Evolutionary conservation across 2,113 vertebrate genomes (phyloP), one percentile per base, ranked within the genome.

Genomic region (Arothron firmamentum): DNA sequence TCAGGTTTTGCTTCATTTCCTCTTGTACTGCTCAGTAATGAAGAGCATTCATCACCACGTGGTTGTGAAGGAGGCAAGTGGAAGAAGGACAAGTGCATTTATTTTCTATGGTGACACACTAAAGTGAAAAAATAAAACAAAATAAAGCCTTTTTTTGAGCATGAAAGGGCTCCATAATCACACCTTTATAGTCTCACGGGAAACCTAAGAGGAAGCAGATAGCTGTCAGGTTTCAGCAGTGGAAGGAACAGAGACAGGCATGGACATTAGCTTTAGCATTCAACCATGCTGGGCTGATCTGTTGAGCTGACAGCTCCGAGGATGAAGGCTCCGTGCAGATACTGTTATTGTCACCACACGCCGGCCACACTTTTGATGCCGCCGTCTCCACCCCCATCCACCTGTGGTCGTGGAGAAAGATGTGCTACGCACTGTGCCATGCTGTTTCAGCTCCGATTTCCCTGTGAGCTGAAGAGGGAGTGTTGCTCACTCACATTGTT

Each of bases 401-500:
- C 51, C 59, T 50, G 55, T 48, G 72, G 65, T 75, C 62, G 63
- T 0, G 15, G 43, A 61, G 70, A 61, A 68, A 38, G 74, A 72
- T 58, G 82, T 63, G 67, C 79, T 65, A 45, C 47, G 61, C n/a
- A n/a, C 66, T 63, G 67, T 72, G 74, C 61, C 56, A 72, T 47
- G 62, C 72, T 72, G 74, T 75, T 81, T 70, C 62, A 67, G 70
- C 52, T 50, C 55, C 51, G 64, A 82, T 82, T 70, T 77, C 62
- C 70, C 70, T 46, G 58, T 20, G 38, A 83, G 73, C 75, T 65
- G 77, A 78, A 76, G 52, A 67, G 59, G 56, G 70, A 87, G 75
- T 53, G 67, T 67, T 78, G 76, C 63, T 54, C 65, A 9, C 11
- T 69, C 63, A 81, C 68, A 80, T 87, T 88, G 84, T 89, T 88